A percentile compares a stretch with the other conserved stretches of the same genome.
phyloP scores from a whole-genome alignment of 1,140 invertebrate genomes.

The Zophobas morio region DNA sequence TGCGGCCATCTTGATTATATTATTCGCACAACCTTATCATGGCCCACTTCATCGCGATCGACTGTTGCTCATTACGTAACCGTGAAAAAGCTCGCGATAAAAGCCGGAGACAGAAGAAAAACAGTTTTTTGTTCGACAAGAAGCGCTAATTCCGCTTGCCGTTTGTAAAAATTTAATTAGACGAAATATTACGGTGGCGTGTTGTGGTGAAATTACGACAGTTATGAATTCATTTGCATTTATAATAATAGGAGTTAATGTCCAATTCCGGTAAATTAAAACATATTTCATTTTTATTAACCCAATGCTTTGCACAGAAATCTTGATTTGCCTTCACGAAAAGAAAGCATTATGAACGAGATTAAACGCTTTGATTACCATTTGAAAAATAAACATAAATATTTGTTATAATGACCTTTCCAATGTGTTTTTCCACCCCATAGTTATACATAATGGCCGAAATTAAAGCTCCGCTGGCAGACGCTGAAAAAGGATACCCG shows the following conservation, averaged over 20 bases:
- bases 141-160: slow-evolving; percentile 1
- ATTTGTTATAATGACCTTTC: slow-evolving; percentile 22
- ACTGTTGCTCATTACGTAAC: too few relatives aligned
- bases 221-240: slow-evolving; percentile 40
- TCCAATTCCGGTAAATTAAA: slow-evolving; percentile 40
- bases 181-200: slow-evolving; percentile 1
- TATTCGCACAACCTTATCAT: too few relatives aligned
- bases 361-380: slow-evolving; percentile 17
- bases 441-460: too few relatives aligned
- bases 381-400: slow-evolving; percentile 29
- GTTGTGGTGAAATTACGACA: slow-evolving; percentile 26
- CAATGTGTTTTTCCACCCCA: slow-evolving; percentile 13
- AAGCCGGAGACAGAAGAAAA: background rate
- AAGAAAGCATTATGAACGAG: slow-evolving; percentile 22
- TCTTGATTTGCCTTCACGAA: slow-evolving; percentile 40
- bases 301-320: slow-evolving; percentile 7
- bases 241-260: slow-evolving; percentile 37
- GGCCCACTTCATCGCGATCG: too few relatives aligned
- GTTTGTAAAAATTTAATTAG: slow-evolving; percentile 30
- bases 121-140: slow-evolving; percentile 10
- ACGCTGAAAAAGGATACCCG: background rate
- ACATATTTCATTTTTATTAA: slow-evolving; percentile 40
- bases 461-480: too few relatives aligned
- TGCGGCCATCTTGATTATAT: too few relatives aligned
- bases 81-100: too few relatives aligned